Conservation (phyloP, 2,797 vertebrate genomes). For the Paramormyrops hopkinsi region DNA sequence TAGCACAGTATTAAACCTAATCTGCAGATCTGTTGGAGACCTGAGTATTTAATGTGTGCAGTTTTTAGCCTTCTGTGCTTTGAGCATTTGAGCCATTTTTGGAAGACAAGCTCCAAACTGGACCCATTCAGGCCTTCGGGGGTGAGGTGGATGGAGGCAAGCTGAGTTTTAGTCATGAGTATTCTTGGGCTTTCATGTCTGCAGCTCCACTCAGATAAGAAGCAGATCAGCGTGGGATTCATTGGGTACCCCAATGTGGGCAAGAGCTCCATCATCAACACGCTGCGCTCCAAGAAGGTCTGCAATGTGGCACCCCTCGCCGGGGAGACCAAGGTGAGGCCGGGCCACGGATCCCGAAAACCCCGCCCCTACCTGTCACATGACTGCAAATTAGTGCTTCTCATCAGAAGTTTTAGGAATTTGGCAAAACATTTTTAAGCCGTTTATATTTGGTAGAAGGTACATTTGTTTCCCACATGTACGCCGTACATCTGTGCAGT, state of each 20-base stretch:
- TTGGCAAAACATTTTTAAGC: neutral
- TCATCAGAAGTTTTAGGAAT: neutral
- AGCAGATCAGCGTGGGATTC: slow-evolving; percentile 98
- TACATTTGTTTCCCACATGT: neutral
- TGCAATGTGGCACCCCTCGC: slow-evolving; percentile 94
- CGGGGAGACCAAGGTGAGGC: slow-evolving; percentile 88
- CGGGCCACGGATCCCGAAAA: neutral
- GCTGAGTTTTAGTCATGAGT: neutral
- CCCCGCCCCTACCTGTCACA: neutral
- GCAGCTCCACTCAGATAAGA: slow-evolving; percentile 97
- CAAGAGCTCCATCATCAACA: slow-evolving; percentile 97
- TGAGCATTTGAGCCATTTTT: neutral
- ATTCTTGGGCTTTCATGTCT: neutral
- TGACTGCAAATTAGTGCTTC: neutral
- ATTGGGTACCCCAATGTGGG: slow-evolving; percentile 98
- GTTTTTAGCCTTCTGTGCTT: neutral
- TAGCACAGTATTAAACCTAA: neutral
- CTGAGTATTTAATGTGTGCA: neutral
- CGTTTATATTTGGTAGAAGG: neutral
- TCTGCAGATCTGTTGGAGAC: neutral
- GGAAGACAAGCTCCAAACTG: neutral
- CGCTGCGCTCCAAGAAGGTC: slow-evolving; percentile 92
- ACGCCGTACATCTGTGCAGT: neutral
- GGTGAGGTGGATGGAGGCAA: neutral
- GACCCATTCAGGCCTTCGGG: neutral